Evolutionary conservation across 2,888 invertebrate genomes (phyloP), one percentile per base, ranked within the genome.

Genomic region (Caenorhabditis japonica): DNA sequence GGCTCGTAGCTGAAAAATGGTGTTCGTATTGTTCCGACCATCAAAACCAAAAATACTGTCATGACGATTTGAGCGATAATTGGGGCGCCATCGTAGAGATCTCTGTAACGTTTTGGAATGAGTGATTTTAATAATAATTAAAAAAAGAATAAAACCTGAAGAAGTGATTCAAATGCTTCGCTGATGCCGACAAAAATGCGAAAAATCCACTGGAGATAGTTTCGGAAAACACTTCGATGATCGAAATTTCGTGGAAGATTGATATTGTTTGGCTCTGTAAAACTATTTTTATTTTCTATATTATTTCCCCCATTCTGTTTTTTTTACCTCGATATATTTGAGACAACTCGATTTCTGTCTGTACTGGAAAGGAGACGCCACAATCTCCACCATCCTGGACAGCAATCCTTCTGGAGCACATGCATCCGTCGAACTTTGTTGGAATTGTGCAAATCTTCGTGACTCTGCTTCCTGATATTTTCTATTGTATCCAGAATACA

Each of bases 391-490:
- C 33, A 73, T 52, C 56, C 66, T 33, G 10, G 53, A 55, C 7
- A 73, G n/a, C 2, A 73, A 4, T 21, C 66, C 60, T 61, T 73
- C 73, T 4, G 73, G 61, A 39, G 60, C 66, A 41, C 73, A 73
- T 3, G 61, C 51, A 39, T 61, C 73, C 4, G 2, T 13, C 0
- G 44, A 33, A 3, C 17, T 39, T 19, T 61, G 41, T 41, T 61
- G 66, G 30, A 58, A 44, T 30, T 61, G 56, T 0, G 66, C 73
- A 23, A 73, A 58, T 25, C 51, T 33, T 17, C 41, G 33, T 5
- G 73, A 27, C 44, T 73, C 73, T 2, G 61, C 66, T 58, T 73
- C 73, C 23, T 73, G 66, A 30, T 73, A 73, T 38, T 73, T 73
- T 41, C 25, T 49, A 15, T 52, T 73, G 39, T 73, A 73, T 2